Conservation (phyloP, 2,113 vertebrate species). For the Pseudopipra pipra region DNA sequence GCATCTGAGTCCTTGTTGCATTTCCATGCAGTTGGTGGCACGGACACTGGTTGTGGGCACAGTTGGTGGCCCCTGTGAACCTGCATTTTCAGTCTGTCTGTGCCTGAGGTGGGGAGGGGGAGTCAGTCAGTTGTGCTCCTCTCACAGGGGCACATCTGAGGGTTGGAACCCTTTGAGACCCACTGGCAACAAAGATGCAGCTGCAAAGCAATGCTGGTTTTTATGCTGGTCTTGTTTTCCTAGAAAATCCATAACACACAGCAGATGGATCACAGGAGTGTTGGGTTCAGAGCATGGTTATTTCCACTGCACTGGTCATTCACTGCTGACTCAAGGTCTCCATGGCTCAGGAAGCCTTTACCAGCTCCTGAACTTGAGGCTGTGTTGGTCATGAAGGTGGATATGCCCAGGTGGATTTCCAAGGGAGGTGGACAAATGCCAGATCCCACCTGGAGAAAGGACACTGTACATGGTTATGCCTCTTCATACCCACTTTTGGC, state of each 20-base stretch:
- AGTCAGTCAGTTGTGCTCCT: background rate
- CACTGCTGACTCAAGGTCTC: background rate
- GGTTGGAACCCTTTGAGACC: background rate
- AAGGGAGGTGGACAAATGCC: background rate
- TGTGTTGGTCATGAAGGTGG: background rate
- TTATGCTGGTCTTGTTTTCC: background rate
- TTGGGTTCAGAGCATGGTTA: background rate
- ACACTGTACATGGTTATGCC: background rate
- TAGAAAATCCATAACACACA: background rate
- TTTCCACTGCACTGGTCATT: background rate
- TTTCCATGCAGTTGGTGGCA: background rate
- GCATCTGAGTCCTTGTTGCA: background rate
- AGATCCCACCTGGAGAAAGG: background rate
- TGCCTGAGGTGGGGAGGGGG: background rate
- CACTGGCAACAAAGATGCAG: background rate
- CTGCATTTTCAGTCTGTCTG: background rate
- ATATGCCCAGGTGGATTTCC: background rate
- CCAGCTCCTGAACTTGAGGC: background rate
- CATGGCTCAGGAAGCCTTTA: background rate
- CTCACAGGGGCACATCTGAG: background rate
- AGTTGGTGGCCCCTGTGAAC: background rate
- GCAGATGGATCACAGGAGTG: background rate
- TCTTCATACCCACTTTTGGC: background rate
- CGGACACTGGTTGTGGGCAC: background rate
- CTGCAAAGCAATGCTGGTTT: background rate